Percentiles rank a stretch among this genome's conserved stretches.
These are phyloP conservation scores for Agrypnia vestita DNA, from an alignment of 1,140 invertebrate genomes.

Conservation along the genomic window DNA sequence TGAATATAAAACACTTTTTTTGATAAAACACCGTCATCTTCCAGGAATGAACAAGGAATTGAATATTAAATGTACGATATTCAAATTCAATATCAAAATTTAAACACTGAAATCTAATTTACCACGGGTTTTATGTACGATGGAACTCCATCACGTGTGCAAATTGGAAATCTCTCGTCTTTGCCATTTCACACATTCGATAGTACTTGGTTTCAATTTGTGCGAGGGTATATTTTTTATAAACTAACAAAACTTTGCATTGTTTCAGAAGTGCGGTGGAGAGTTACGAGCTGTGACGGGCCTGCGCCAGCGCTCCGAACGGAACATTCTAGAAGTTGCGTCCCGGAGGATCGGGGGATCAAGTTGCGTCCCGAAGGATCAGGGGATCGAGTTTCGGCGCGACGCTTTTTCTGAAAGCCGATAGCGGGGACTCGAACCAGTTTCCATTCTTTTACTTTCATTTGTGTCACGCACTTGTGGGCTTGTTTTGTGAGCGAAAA, in stretches of 20 bases:
- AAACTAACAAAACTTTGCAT: conserved; percentile 37
- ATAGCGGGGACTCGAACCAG: conserved; percentile 20
- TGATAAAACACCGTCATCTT: too few species aligned
- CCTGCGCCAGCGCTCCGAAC: not conserved
- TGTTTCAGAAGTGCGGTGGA: conserved; percentile 29
- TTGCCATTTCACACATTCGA: not conserved
- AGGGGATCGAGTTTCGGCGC: conserved; percentile 9
- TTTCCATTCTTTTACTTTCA: not conserved
- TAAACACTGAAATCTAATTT: too few species aligned
- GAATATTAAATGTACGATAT: too few species aligned
- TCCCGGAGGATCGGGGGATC: not conserved
- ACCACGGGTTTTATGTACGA: too few species aligned
- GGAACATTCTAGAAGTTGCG: not conserved
- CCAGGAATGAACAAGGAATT: too few species aligned
- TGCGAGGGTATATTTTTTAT: conserved; percentile 10
- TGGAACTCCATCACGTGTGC: too few species aligned
- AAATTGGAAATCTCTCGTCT: too few species aligned
- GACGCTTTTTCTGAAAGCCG: conserved; percentile 1
- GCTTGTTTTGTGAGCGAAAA: not conserved
- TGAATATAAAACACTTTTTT: too few species aligned
- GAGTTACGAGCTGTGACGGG: conserved; percentile 14
- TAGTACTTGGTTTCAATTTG: conserved; percentile 10
- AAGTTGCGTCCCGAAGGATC: not conserved
- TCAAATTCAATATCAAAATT: too few species aligned
- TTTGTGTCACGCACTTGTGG: conserved; percentile 7